These are phyloP conservation scores for Rousettus leschenaultii DNA, from an alignment of 2,113 vertebrate species.

Conservation along the genomic window DNA sequence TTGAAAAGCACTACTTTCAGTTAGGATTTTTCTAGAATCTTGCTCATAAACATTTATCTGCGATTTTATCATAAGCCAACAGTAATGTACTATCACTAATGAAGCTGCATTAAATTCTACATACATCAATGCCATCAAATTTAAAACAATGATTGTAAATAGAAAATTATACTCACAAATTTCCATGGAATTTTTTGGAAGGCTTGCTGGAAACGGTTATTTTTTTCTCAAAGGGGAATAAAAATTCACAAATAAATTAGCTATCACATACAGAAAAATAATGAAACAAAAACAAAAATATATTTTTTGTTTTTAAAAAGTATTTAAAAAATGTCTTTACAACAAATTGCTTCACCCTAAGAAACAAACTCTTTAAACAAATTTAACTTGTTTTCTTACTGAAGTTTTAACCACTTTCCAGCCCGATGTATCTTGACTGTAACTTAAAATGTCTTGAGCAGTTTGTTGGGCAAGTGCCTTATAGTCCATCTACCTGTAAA, in stretches of 20 bases:
- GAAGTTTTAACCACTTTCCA: conserved; percentile 80
- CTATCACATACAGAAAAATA: conserved; percentile 51
- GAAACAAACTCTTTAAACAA: conserved; percentile 39
- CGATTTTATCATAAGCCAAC: not conserved
- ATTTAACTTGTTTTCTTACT: conserved; percentile 77
- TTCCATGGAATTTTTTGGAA: conserved; percentile 78
- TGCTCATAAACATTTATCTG: not conserved
- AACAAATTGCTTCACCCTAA: not conserved
- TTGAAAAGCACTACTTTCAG: not conserved
- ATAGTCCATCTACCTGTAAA: conserved; percentile 80
- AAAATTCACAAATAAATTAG: conserved; percentile 70
- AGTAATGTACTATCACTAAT: not conserved
- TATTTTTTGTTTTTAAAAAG: not conserved
- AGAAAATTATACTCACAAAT: conserved; percentile 77
- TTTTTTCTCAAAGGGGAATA: conserved; percentile 79
- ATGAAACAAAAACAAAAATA: not conserved
- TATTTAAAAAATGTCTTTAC: not conserved
- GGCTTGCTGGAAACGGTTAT: conserved; percentile 78
- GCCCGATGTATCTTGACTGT: conserved; percentile 75
- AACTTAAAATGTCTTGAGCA: conserved; percentile 72
- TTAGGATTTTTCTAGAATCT: not conserved
- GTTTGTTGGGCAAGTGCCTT: conserved; percentile 71
- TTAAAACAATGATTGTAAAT: conserved; percentile 48
- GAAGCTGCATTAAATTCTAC: not conserved
- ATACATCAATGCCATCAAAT: not conserved